phyloP scores from a whole-genome alignment of 2,113 vertebrate species.

The Pseudorhombus dupliciocellatus region DNA sequence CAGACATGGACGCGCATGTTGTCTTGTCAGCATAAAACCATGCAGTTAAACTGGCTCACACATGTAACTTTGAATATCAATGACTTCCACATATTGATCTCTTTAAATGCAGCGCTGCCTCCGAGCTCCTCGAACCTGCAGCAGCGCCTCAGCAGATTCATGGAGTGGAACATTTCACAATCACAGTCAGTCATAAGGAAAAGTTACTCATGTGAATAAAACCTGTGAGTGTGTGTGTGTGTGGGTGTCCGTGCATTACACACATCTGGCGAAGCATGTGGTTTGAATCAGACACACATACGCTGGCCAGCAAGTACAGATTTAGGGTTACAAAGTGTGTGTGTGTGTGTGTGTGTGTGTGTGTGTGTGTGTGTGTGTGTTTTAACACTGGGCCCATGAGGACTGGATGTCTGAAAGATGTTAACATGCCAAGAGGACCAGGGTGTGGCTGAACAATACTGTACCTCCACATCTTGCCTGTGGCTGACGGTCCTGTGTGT shows the following conservation, averaged over 20 bases:
- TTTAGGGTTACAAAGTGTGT: constrained; percentile 45
- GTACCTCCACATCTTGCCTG: constrained; percentile 19
- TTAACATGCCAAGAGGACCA: constrained; percentile 54
- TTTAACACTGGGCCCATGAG: constrained; percentile 22
- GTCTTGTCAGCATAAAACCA: background rate
- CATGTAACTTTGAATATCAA: background rate
- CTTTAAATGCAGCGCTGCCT: background rate
- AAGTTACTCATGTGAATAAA: constrained; percentile 30
- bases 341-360: constrained; percentile 17
- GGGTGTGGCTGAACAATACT: constrained; percentile 30
- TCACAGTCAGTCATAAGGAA: constrained; percentile 41
- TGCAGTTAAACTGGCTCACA: background rate
- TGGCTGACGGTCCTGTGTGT: constrained; percentile 24
- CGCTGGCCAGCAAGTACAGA: constrained; percentile 45
- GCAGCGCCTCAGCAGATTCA: constrained; percentile 25
- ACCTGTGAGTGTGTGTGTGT: constrained; percentile 9
- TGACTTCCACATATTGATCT: background rate
- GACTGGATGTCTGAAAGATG: constrained; percentile 43
- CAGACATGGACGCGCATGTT: background rate
- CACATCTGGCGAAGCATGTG: constrained; percentile 62
- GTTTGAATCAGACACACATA: constrained; percentile 66
- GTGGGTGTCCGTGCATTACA: constrained; percentile 2
- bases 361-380: constrained; percentile 21
- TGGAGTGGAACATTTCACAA: constrained; percentile 1
- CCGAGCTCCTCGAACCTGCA: constrained; percentile 3